Evolutionary conservation across 2,888 invertebrate genomes (phyloP).

Genomic region (Argyra leucocephala): DNA sequence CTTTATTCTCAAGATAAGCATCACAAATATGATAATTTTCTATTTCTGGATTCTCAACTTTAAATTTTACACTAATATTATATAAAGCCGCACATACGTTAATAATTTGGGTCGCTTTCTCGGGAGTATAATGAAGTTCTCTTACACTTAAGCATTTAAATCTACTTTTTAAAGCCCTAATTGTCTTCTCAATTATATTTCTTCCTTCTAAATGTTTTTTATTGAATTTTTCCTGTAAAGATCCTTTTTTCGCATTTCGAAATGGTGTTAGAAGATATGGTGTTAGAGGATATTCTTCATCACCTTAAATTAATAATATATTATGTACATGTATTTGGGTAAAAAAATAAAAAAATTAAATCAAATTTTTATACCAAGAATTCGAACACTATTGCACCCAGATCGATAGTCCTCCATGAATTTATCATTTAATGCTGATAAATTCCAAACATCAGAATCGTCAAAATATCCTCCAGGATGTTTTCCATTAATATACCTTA

Average conservation of each 20-base stretch:
- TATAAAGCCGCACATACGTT: constrained; percentile 2
- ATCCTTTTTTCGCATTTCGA: neutral
- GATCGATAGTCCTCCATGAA: too few species aligned
- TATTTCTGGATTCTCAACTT: neutral
- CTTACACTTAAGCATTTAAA: neutral
- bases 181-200: neutral
- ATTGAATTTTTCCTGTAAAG: neutral
- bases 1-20: too few species aligned
- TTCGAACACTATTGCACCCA: too few species aligned
- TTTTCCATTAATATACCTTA: too few species aligned
- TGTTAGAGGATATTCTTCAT: neutral
- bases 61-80: constrained; percentile 1
- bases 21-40: neutral
- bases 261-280: neutral
- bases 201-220: neutral
- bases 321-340: too few species aligned
- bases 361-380: too few species aligned
- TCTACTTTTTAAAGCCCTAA: constrained; percentile 2
- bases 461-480: too few species aligned
- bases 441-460: too few species aligned
- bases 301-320: neutral
- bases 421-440: too few species aligned
- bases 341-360: too few species aligned
- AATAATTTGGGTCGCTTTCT: neutral
- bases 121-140: neutral